A percentile compares a stretch with the other conserved stretches of the same genome.
These are phyloP conservation scores for Salvelinus sp. DNA, from an alignment of 2,113 vertebrate genomes.

Conservation along the genomic window DNA sequence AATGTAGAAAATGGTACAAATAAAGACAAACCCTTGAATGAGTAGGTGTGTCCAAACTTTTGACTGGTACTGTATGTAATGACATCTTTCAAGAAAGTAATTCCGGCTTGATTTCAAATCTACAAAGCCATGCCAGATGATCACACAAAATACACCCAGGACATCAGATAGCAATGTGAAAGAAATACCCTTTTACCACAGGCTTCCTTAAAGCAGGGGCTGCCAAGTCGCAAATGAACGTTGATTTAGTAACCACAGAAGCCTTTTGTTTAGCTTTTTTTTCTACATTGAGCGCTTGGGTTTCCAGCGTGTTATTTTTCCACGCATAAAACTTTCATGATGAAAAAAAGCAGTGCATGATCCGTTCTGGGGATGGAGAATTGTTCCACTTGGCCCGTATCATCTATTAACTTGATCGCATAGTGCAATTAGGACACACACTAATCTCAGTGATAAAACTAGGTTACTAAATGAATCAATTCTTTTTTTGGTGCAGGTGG, in stretches of 20 bases:
- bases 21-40: no score
- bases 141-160: slow-evolving; percentile 37
- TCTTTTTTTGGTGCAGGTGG: neutral
- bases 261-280: slow-evolving; percentile 41
- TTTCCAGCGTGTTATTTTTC: slow-evolving; percentile 66
- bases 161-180: slow-evolving; percentile 47
- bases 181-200: slow-evolving; percentile 57
- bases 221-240: slow-evolving; percentile 68
- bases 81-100: neutral
- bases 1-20: no score
- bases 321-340: slow-evolving; percentile 67
- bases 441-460: slow-evolving; percentile 8
- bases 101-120: slow-evolving; percentile 18
- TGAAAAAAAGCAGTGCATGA: slow-evolving; percentile 63
- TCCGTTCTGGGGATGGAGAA: slow-evolving; percentile 26
- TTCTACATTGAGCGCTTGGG: slow-evolving; percentile 53
- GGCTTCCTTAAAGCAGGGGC: slow-evolving; percentile 43
- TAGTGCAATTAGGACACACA: slow-evolving; percentile 4
- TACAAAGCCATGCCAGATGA: slow-evolving; percentile 37
- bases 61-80: neutral
- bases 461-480: slow-evolving; percentile 24
- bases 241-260: slow-evolving; percentile 70
- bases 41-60: no score
- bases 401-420: slow-evolving; percentile 44
- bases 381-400: slow-evolving; percentile 46